Percentiles rank a stretch among this genome's conserved stretches.
Conservation (phyloP, 2,888 invertebrate genomes). For the Machimus rusticus region DNA sequence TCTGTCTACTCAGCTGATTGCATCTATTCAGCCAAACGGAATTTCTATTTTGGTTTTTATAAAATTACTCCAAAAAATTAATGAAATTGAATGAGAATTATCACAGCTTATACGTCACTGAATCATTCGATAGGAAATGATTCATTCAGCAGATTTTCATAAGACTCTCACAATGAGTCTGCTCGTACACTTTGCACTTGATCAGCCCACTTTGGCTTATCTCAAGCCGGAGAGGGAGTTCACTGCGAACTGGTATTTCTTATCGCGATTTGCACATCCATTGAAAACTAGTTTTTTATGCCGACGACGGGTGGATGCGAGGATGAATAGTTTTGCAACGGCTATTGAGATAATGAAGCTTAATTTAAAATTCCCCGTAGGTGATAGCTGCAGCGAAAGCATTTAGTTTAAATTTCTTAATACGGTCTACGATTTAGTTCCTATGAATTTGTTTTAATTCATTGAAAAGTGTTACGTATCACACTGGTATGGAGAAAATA, state of each 20-base stretch:
- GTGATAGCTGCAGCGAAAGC: not conserved
- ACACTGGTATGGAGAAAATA: not conserved
- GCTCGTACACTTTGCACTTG: slow-evolving; percentile 26
- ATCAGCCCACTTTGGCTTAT: slow-evolving; percentile 26
- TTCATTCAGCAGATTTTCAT: slow-evolving; percentile 7
- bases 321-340: not conserved
- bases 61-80: not conserved
- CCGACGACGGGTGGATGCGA: not conserved
- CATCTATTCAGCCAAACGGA: not conserved
- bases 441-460: not conserved
- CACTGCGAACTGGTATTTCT: not conserved
- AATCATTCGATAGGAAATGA: not conserved
- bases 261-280: not conserved
- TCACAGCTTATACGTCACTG: not conserved
- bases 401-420: not conserved
- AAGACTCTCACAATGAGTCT: not conserved
- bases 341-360: not conserved
- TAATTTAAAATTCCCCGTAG: not conserved
- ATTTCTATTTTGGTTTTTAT: not conserved
- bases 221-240: not conserved
- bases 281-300: not conserved
- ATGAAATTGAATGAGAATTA: not conserved
- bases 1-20: not conserved
- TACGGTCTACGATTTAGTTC: not conserved
- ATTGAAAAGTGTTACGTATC: not conserved